phyloP scores from a whole-genome alignment of 2,888 invertebrate genomes.

The Pollenia labialis region DNA sequence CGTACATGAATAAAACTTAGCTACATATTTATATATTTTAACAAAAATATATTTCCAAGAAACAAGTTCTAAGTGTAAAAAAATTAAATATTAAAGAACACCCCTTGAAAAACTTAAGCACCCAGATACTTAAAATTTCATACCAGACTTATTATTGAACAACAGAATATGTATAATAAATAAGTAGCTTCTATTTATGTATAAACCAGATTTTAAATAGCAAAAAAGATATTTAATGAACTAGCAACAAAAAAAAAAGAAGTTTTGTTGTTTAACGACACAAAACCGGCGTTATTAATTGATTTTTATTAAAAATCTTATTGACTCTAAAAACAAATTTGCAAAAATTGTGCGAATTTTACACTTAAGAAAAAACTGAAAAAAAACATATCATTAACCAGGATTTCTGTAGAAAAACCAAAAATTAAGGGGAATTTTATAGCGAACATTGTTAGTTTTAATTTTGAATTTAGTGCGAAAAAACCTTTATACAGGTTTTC shows the following conservation, averaged over 20 bases:
- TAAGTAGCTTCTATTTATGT: background rate
- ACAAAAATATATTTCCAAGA: too few relatives aligned
- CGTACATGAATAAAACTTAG: too few relatives aligned
- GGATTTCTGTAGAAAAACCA: constrained; percentile 30
- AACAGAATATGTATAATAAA: background rate
- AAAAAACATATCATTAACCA: background rate
- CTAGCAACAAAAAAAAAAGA: background rate
- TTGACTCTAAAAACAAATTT: background rate
- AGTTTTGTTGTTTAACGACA: background rate
- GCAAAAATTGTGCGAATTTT: background rate
- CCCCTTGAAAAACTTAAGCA: too few relatives aligned
- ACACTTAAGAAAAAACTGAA: background rate
- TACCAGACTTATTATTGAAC: background rate
- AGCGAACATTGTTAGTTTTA: background rate
- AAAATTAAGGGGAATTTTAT: constrained; percentile 12
- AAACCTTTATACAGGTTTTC: constrained; percentile 13
- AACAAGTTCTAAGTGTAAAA: too few relatives aligned
- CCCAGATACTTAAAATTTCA: background rate
- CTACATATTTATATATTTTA: too few relatives aligned
- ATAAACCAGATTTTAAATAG: constrained; percentile 26
- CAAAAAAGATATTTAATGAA: background rate
- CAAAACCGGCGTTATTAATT: background rate
- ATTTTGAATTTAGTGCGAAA: background rate
- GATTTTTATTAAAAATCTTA: background rate
- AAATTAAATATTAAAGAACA: too few relatives aligned